Conservation (phyloP, 2,113 vertebrate genomes). For the Antennarius striatus region DNA sequence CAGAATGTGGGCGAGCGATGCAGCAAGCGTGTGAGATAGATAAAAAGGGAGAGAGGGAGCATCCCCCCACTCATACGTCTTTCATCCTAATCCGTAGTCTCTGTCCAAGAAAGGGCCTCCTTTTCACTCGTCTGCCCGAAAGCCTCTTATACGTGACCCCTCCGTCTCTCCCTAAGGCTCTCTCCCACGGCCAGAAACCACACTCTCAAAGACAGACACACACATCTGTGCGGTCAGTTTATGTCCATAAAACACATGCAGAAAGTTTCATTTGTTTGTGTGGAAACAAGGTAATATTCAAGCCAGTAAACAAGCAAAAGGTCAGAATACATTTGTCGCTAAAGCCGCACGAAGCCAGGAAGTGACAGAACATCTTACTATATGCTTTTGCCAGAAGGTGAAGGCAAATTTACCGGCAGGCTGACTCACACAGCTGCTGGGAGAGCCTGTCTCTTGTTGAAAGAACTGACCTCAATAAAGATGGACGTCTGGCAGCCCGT, state of each 20-base stretch:
- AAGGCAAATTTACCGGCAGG: constrained; percentile 62
- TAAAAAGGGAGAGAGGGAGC: constrained; percentile 57
- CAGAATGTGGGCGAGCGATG: constrained; percentile 52
- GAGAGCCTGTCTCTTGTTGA: constrained; percentile 65
- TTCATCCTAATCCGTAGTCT: constrained; percentile 75
- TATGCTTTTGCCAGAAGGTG: constrained; percentile 58
- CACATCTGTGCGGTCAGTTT: constrained; percentile 41
- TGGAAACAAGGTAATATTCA: constrained; percentile 21
- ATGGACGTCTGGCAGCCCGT: constrained; percentile 70
- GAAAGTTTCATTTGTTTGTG: constrained; percentile 14
- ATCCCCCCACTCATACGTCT: constrained; percentile 72
- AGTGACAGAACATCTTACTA: constrained; percentile 56
- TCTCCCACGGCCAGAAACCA: constrained; percentile 68
- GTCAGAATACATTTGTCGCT: constrained; percentile 37
- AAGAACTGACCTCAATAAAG: constrained; percentile 77
- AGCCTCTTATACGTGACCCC: constrained; percentile 78
- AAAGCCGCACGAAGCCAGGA: constrained; percentile 23
- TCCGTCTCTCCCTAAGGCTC: constrained; percentile 56
- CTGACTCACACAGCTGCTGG: constrained; percentile 75
- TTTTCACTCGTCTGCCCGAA: constrained; percentile 76
- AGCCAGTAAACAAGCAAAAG: constrained; percentile 21
- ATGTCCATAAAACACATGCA: background rate
- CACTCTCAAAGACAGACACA: constrained; percentile 27
- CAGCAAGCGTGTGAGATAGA: constrained; percentile 58
- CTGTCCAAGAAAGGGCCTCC: constrained; percentile 78